These are phyloP conservation scores for Antigone vipio DNA, from an alignment of 2,113 vertebrate species.

Conservation along the genomic window DNA sequence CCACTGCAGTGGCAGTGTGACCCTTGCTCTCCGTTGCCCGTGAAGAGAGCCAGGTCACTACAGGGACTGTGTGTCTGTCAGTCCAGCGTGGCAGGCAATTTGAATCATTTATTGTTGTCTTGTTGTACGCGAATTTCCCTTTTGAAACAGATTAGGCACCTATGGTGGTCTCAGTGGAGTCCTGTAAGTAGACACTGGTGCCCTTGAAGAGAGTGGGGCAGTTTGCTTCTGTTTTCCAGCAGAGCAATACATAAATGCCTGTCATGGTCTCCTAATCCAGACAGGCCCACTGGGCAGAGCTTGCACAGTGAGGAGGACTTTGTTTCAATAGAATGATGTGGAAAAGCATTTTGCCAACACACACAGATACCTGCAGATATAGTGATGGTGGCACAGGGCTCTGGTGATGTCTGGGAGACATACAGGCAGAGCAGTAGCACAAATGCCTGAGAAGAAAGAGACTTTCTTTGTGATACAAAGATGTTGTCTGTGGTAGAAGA, in stretches of 20 bases:
- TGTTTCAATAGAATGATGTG: not conserved
- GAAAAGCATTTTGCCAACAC: not conserved
- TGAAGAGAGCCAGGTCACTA: not conserved
- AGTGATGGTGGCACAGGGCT: not conserved
- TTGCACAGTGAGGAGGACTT: not conserved
- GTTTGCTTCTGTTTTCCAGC: not conserved
- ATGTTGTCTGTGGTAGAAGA: not conserved
- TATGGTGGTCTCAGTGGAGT: not conserved
- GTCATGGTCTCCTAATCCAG: not conserved
- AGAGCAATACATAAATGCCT: not conserved
- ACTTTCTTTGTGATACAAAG: not conserved
- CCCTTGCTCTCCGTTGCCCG: not conserved
- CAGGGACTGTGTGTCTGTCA: not conserved
- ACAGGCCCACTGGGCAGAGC: not conserved
- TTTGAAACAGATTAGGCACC: not conserved
- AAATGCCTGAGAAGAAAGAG: not conserved
- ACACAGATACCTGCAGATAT: not conserved
- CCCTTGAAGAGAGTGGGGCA: not conserved
- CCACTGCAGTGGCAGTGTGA: not conserved
- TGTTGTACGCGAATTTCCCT: not conserved
- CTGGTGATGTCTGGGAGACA: not conserved
- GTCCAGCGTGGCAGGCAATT: not conserved
- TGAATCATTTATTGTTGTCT: not conserved
- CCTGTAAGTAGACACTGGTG: not conserved
- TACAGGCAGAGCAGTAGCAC: not conserved